These are phyloP conservation scores for Onychorhynchus coronatus DNA, from an alignment of 2,113 vertebrate species.

Conservation along the genomic window DNA sequence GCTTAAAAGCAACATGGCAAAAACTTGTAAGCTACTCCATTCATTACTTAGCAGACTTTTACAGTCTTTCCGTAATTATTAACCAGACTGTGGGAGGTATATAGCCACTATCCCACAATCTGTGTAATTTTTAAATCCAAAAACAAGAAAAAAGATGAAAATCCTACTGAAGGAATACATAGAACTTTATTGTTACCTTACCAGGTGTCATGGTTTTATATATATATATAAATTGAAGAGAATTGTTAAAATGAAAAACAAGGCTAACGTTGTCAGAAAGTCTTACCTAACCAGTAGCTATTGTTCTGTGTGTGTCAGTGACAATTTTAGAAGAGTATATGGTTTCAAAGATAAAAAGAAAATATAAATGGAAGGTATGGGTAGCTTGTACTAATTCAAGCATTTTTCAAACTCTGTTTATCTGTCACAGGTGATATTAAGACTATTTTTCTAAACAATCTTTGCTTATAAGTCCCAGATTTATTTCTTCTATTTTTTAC, in stretches of 20 bases:
- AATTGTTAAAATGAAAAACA: not conserved
- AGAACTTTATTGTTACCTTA: not conserved
- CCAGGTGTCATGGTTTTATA: not conserved
- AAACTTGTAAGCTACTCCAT: not conserved
- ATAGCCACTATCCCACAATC: not conserved
- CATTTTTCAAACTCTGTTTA: not conserved
- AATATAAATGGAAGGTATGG: not conserved
- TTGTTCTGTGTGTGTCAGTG: not conserved
- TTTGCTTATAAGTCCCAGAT: not conserved
- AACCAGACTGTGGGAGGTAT: not conserved
- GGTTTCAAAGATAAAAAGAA: not conserved
- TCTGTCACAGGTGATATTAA: not conserved
- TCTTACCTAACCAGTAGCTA: not conserved
- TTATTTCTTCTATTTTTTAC: not conserved
- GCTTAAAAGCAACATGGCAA: not conserved
- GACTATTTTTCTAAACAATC: not conserved
- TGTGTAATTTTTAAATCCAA: not conserved
- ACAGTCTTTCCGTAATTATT: not conserved
- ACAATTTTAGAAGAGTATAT: not conserved
- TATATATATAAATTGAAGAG: not conserved
- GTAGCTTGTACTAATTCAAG: not conserved
- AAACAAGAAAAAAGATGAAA: not conserved
- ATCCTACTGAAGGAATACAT: fast-evolving
- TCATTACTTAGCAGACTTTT: not conserved
- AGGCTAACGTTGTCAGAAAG: not conserved